A percentile compares a stretch with the other conserved stretches of the same genome.
Conservation (phyloP, 2,888 invertebrate species). For the Meteorus cinctellus region DNA sequence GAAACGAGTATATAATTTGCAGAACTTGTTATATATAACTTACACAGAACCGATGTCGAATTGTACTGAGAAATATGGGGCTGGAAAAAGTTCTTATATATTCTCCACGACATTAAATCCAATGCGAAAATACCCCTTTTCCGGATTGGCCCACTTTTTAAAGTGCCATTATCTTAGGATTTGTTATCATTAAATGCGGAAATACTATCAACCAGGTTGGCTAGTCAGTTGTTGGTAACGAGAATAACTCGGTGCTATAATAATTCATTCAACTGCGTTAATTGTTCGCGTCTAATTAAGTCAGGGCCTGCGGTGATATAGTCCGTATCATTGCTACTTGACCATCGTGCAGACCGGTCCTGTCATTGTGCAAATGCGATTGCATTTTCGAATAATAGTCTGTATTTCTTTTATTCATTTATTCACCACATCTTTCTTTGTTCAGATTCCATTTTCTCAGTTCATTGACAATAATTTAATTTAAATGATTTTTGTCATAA, state of each 20-base stretch:
- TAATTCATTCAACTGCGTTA: conserved; percentile 54
- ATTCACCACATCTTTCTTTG: background rate
- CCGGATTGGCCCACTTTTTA: conserved; percentile 58
- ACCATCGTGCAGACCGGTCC: conserved; percentile 10
- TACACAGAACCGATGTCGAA: conserved; percentile 32
- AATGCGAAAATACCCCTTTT: conserved; percentile 45
- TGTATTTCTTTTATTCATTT: conserved; percentile 12
- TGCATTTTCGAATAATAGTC: background rate
- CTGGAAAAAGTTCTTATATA: conserved; percentile 57
- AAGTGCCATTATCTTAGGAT: conserved; percentile 35
- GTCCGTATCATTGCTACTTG: conserved; percentile 47
- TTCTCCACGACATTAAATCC: conserved; percentile 53
- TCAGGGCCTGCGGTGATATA: conserved; percentile 42
- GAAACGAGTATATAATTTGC: conserved; percentile 20
- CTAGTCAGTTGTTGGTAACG: background rate
- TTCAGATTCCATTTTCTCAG: background rate
- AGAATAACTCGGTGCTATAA: conserved; percentile 49
- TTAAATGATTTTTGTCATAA: background rate
- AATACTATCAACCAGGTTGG: conserved; percentile 58
- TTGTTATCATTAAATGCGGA: conserved; percentile 61
- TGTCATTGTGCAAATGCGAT: conserved; percentile 1
- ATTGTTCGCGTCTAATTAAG: conserved; percentile 53
- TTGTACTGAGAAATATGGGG: conserved; percentile 40
- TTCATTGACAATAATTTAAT: background rate
- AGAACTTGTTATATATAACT: conserved; percentile 17